Evolutionary conservation across 2,113 vertebrate species (phyloP).

Genomic region (Cyanoramphus novaezelandiae): DNA sequence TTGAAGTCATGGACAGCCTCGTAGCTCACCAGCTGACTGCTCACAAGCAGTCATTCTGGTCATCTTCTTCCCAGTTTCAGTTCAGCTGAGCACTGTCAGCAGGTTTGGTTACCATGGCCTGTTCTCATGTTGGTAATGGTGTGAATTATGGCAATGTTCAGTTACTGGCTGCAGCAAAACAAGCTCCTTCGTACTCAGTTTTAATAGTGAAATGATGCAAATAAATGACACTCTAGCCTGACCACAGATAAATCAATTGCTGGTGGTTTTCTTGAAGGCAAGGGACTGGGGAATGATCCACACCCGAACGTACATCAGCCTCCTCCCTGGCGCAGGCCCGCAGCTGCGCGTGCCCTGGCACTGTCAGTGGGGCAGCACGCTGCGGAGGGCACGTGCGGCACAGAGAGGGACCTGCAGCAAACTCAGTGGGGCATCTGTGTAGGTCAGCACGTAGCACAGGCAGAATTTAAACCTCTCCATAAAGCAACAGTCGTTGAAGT

Average conservation of each 20-base stretch:
- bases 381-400: neutral
- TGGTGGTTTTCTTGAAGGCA: neutral
- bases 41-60: fast-evolving
- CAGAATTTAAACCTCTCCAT: neutral
- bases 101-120: neutral
- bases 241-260: neutral
- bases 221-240: neutral
- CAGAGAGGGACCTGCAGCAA: fast-evolving
- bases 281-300: neutral
- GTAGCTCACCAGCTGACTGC: neutral
- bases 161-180: neutral
- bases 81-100: neutral
- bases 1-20: fast-evolving
- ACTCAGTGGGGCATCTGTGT: neutral
- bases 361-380: fast-evolving
- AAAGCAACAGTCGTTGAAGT: neutral
- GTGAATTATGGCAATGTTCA: neutral
- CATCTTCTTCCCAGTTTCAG: neutral
- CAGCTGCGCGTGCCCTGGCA: neutral
- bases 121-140: neutral
- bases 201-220: neutral
- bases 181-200: neutral
- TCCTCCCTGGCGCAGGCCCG: neutral
- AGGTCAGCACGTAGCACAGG: neutral
- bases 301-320: fast-evolving